phyloP scores from a whole-genome alignment of 2,888 invertebrate species.

The Nemotelus pantherinus region DNA sequence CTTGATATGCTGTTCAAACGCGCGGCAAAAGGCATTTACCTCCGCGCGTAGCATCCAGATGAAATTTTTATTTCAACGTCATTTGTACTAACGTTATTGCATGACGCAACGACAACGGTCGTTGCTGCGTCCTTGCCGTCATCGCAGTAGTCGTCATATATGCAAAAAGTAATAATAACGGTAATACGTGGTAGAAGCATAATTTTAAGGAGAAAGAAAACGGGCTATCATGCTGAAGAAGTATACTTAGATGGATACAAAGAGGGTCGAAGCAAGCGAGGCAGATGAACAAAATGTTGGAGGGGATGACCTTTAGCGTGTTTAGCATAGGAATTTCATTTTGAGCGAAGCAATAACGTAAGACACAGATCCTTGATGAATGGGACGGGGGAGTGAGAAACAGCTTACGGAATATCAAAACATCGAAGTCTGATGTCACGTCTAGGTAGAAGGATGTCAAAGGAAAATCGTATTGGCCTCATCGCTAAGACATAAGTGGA shows the following conservation, averaged over 20 bases:
- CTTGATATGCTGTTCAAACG: not conserved
- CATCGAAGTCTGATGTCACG: slow-evolving; percentile 34
- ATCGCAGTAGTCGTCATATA: not conserved
- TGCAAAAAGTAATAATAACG: slow-evolving; percentile 30
- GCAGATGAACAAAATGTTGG: not conserved
- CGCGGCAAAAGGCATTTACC: not conserved
- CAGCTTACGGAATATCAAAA: slow-evolving; percentile 30
- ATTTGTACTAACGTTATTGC: slow-evolving; percentile 46
- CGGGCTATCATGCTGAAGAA: no score
- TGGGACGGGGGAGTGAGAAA: not conserved
- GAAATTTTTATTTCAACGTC: slow-evolving; percentile 47
- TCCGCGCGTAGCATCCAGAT: slow-evolving; percentile 24
- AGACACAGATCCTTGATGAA: not conserved
- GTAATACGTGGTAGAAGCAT: slow-evolving; percentile 23
- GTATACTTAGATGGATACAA: not conserved
- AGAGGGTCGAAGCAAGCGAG: not conserved
- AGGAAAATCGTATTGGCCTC: slow-evolving; percentile 2
- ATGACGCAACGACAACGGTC: not conserved
- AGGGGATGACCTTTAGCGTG: not conserved
- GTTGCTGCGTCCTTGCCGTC: slow-evolving; percentile 1
- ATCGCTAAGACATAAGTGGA: slow-evolving; percentile 4
- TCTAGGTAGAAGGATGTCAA: not conserved
- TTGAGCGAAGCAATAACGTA: not conserved
- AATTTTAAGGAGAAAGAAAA: not conserved
- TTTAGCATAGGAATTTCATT: slow-evolving; percentile 43